Percentiles rank a stretch among this genome's conserved stretches.
Evolutionary conservation across 1,140 invertebrate species (phyloP).

Genomic region (Drosophila parvula): DNA sequence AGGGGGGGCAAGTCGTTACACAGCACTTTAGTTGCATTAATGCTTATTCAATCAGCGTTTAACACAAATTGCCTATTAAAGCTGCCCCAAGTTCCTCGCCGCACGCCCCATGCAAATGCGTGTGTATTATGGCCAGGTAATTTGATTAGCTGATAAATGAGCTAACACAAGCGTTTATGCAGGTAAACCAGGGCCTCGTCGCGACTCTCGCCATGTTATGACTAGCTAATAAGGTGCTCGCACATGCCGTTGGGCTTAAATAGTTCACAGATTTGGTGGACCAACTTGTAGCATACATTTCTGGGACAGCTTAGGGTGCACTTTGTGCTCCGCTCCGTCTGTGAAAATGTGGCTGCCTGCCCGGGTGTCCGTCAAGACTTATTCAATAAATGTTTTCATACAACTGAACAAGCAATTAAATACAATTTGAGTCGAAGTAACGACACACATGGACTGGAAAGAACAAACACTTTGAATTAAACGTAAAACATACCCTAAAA

Average conservation of each 20-base stretch:
- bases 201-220: constrained; percentile 18
- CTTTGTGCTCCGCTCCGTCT: not conserved
- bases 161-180: constrained; percentile 18
- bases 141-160: constrained; percentile 62
- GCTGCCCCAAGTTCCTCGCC: constrained; percentile 1
- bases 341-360: not conserved
- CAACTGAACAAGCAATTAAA: constrained; percentile 6
- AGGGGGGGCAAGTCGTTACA: constrained; percentile 26
- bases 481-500: not conserved
- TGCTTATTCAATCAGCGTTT: constrained; percentile 71
- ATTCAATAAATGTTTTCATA: constrained; percentile 4
- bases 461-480: not conserved
- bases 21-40: constrained; percentile 59
- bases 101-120: constrained; percentile 18
- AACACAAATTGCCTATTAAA: constrained; percentile 72
- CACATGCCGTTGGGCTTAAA: not conserved
- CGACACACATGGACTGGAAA: no score
- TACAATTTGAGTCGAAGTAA: not conserved
- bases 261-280: not conserved
- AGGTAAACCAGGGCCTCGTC: not conserved
- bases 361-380: not conserved
- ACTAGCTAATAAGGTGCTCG: constrained; percentile 31
- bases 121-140: constrained; percentile 56
- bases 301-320: not conserved
- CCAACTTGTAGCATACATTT: constrained; percentile 21